These are phyloP conservation scores for Colossoma macropomum DNA, from an alignment of 2,113 vertebrate species.

Conservation along the genomic window DNA sequence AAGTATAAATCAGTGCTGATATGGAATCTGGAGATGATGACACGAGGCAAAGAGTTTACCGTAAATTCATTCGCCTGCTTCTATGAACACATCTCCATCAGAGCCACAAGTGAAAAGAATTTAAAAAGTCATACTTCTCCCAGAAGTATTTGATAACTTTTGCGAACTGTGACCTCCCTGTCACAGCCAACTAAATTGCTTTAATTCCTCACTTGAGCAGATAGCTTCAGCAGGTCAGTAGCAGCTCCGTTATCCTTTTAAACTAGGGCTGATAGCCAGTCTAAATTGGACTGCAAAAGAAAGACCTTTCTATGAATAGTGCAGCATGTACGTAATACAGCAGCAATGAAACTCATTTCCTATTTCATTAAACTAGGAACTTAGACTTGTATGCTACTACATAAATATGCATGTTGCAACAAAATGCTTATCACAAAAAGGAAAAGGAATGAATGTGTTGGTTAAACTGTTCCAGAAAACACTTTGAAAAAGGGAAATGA, in stretches of 20 bases:
- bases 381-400: no score
- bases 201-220: slow-evolving; percentile 49
- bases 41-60: slow-evolving; percentile 16
- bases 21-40: slow-evolving; percentile 11
- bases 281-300: slow-evolving; percentile 16
- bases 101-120: background rate
- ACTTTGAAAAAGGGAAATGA: background rate
- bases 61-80: slow-evolving; percentile 34
- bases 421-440: background rate
- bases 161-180: slow-evolving; percentile 37
- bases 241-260: slow-evolving; percentile 27
- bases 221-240: slow-evolving; percentile 36
- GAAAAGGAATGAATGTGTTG: background rate
- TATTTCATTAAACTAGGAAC: background rate
- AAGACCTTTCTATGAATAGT: slow-evolving; percentile 25
- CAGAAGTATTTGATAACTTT: slow-evolving; percentile 37
- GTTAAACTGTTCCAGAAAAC: no score
- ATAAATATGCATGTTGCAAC: no score
- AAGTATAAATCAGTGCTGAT: slow-evolving; percentile 13
- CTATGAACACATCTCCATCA: no score
- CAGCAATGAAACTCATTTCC: background rate
- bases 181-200: slow-evolving; percentile 44
- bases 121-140: slow-evolving; percentile 15
- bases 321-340: background rate
- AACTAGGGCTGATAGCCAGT: slow-evolving; percentile 32